Conservation (phyloP, 2,888 invertebrate genomes). For the Agelastica alni region DNA sequence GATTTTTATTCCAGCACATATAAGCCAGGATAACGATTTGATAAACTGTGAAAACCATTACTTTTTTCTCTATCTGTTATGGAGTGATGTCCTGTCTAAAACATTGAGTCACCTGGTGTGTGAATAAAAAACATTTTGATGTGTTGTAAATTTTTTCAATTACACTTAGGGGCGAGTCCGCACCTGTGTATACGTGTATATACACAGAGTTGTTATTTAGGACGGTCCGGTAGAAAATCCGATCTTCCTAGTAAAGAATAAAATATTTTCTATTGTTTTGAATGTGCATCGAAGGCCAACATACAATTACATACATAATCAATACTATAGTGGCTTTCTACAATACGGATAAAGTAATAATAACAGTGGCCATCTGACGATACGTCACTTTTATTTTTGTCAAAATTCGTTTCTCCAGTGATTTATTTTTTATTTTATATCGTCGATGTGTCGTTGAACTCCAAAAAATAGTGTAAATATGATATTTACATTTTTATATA, state of each 20-base stretch:
- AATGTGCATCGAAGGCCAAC: conserved; percentile 14
- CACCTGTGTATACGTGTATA: conserved; percentile 1
- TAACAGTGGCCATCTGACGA: conserved; percentile 5
- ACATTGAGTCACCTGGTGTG: too few relatives aligned
- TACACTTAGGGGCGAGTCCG: background rate
- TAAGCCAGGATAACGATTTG: too few relatives aligned
- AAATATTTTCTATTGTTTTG: conserved; percentile 24
- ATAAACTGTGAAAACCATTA: too few relatives aligned
- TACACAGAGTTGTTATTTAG: conserved; percentile 14
- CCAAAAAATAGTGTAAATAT: too few relatives aligned
- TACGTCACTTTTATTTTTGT: conserved; percentile 6
- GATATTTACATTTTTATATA: too few relatives aligned
- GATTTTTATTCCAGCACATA: too few relatives aligned
- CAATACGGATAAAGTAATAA: conserved; percentile 1
- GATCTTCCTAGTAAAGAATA: conserved; percentile 21
- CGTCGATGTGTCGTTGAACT: too few relatives aligned
- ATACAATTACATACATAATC: background rate
- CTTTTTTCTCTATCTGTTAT: too few relatives aligned
- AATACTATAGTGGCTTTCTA: conserved; percentile 18
- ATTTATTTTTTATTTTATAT: too few relatives aligned
- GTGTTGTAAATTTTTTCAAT: background rate
- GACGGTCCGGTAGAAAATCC: conserved; percentile 20
- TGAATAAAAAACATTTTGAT: too few relatives aligned
- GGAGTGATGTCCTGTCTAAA: too few relatives aligned
- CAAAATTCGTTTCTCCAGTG: too few relatives aligned